phyloP scores from a whole-genome alignment of 1,140 invertebrate species.

The Caenorhabditis latens region DNA sequence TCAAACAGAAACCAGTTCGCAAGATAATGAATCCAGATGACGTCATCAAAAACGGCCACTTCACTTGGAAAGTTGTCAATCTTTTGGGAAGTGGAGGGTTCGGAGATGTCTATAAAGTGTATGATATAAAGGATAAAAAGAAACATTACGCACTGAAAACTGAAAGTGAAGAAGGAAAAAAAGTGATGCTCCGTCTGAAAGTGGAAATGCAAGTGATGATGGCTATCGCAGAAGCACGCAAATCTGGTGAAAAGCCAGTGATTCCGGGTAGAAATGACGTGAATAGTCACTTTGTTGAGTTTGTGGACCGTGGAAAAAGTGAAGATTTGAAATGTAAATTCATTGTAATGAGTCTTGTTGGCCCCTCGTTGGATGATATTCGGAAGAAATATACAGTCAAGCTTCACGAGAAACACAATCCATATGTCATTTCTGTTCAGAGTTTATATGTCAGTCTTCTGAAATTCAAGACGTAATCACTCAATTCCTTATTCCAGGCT shows the following conservation, averaged over 20 bases:
- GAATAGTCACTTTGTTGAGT: not conserved
- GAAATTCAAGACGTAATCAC: too few species aligned
- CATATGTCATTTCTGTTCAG: not conserved
- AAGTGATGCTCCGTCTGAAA: slow-evolving; percentile 30
- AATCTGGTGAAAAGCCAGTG: not conserved
- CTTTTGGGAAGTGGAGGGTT: slow-evolving; percentile 21
- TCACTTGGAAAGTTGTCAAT: not conserved
- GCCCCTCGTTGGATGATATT: slow-evolving; percentile 23
- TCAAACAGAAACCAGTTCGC: not conserved
- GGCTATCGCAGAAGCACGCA: not conserved
- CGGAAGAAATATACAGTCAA: not conserved
- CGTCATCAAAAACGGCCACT: not conserved
- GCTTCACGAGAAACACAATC: not conserved
- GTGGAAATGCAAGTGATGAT: slow-evolving; percentile 22
- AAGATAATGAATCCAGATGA: not conserved
- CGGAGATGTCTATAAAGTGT: slow-evolving; percentile 15
- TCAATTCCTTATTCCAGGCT: not conserved
- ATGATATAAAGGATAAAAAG: not conserved
- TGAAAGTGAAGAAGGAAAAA: not conserved
- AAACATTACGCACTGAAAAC: slow-evolving; percentile 22
- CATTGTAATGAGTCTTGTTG: slow-evolving; percentile 44
- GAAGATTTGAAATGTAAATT: slow-evolving; percentile 12
- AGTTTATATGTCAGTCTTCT: not conserved
- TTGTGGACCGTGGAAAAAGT: slow-evolving; percentile 27
- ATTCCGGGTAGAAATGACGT: not conserved